Base-by-base conservation (phyloP, 1,140 invertebrate species). In the Drosophila varians region DNA sequence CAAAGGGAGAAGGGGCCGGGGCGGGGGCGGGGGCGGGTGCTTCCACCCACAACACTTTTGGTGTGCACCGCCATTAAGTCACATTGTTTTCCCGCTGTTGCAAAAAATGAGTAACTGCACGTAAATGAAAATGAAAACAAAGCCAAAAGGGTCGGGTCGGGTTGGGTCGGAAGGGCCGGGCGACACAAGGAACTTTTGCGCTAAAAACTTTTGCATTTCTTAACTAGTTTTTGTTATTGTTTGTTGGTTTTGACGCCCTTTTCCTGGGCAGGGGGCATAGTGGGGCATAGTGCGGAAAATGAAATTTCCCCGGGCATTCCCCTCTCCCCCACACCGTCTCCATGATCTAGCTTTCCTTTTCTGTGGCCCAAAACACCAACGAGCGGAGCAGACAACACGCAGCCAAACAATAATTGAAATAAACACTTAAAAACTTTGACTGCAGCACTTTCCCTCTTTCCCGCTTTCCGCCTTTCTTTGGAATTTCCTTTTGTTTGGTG, bases 141-240 rank as follows among this genome's bases (percentile, higher is more conserved):
- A 72, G 70, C 70, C 70, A 64, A 46, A 45, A 46, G 55, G 60
- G 60, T 36, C n/a, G 55, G 16, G 8, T 14, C 3, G 18, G 45
- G 45, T 18, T 14, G 4, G 46, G 34, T 54, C 19, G 21, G 57
- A 49, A 16, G 1, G 38, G 8, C 38, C 14, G 53, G 60, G 58
- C 80, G 28, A 11, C 28, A 31, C 9, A 31, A 11, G 9, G 57
- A 86, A 84, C 76, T 84, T 84, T 84, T 76, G 80, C 72, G 80
- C 80, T 80, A 77, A 86, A 86, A 86, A 86, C 80, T 86, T 86
- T 87, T 79, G 73, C 80, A 87, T 86, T 86, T 86, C 80, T 86
- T 86, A 86, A 86, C 82, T 86, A 87, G 82, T 86, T 79, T 86
- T 87, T 86, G 77, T 86, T 86, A 76, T 86, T 86, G 80, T 84